Base-by-base conservation (phyloP, 2,888 invertebrate genomes). In the Drosophila melanosoma region DNA sequence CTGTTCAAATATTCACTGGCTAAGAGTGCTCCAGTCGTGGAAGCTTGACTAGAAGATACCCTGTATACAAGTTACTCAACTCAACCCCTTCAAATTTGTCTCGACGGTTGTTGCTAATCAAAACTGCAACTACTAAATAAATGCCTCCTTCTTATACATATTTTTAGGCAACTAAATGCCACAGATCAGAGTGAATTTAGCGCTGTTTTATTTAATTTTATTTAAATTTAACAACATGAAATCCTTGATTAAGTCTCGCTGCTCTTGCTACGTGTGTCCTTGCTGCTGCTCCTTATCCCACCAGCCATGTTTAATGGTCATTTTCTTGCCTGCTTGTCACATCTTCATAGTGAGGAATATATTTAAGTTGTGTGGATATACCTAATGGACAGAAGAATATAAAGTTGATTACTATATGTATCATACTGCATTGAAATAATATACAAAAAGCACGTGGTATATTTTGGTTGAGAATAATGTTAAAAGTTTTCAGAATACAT, bases 311-410 rank as follows among this genome's bases (percentile, higher is more conserved):
- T 72, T 88, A 0, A 79, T 76, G 0, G 8, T 76, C 2, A 38
- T 87, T 8, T 40, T 81, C 2, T 58, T 35, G 60, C 74, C 32
- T 87, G 88, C 6, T 12, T 79, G 51, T 82, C 10, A 51, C 54
- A 26, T 6, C 15, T 3, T 12, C 1, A 52, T 48, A 20, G 10
- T 6, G 20, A 3, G 1, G 12, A 45, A 15, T 15, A 45, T 23
- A 45, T 15, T 15, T 8, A 23, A 45, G 15, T 1, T 45, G 7
- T 40, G 17, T n/a, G 40, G 4, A 40, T 40, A 40, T 40, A 10
- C 7, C 45, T 45, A 20, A 12, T 40, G 7, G 1, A 1, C 45
- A 38, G 17, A 8, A 10, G 10, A 20, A 23, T 15, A 7, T 12
- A 20, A 45, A 7, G 1, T 45, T 7, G 45, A 20, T 20, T 45